Evolutionary conservation across 2,113 vertebrate species (phyloP).

Genomic region (Benitochromis conjunctus): DNA sequence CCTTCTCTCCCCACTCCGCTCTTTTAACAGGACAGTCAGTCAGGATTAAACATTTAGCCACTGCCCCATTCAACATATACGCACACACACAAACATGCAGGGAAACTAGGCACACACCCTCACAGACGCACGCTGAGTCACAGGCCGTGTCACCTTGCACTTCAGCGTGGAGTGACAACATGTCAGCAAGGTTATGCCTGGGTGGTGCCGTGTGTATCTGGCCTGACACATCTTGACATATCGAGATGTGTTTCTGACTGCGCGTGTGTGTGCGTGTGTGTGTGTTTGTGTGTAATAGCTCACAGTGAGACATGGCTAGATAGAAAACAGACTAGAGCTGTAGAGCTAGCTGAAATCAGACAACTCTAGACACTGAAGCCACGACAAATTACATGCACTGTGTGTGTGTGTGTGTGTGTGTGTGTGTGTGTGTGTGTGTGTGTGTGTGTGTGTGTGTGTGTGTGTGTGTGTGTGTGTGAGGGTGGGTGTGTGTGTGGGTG

Average conservation of each 20-base stretch:
- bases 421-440: too few species aligned
- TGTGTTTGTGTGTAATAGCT: not conserved
- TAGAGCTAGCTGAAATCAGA: not conserved
- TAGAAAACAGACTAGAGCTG: conserved; percentile 15
- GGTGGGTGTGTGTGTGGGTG: not conserved
- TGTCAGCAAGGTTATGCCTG: conserved; percentile 45
- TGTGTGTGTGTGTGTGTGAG: not conserved
- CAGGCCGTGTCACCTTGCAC: conserved; percentile 41
- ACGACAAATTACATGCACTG: not conserved
- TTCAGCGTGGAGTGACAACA: conserved; percentile 50
- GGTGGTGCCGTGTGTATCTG: conserved; percentile 15
- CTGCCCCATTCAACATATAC: not conserved
- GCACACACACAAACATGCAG: not conserved
- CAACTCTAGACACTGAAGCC: not conserved
- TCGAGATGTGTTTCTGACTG: conserved; percentile 31
- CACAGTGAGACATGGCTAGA: not conserved
- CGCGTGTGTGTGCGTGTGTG: not conserved
- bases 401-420: not conserved
- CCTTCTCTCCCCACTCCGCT: not conserved
- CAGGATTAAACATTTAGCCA: conserved; percentile 49
- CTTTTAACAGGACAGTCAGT: conserved; percentile 49
- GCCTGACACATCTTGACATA: conserved; percentile 39
- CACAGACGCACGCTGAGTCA: not conserved
- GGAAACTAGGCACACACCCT: not conserved
- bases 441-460: too few species aligned